Conservation (phyloP, 2,888 invertebrate genomes). For the Cantharis nigra region DNA sequence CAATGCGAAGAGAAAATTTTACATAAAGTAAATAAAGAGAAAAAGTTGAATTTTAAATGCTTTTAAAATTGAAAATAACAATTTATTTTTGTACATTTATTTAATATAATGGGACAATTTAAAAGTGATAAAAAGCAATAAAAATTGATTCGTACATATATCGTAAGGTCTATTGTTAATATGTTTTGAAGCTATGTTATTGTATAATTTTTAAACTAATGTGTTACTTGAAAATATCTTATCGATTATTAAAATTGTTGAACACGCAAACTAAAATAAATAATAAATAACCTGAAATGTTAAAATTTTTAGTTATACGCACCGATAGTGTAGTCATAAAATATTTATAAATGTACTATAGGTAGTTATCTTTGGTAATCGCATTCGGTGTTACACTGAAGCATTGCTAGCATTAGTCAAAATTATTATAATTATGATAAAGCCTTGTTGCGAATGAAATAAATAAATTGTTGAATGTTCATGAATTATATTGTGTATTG, state of each 20-base stretch:
- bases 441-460: neutral
- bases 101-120: neutral
- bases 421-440: neutral
- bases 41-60: neutral
- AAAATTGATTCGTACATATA: neutral
- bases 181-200: neutral
- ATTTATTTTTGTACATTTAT: neutral
- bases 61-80: neutral
- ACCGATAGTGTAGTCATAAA: neutral
- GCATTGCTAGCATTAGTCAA: neutral
- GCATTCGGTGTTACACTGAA: neutral
- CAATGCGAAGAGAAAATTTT: too few relatives aligned
- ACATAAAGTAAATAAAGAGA: too few relatives aligned
- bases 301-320: neutral
- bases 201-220: neutral
- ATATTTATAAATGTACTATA: neutral
- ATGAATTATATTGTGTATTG: slow-evolving; percentile 3
- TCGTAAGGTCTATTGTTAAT: neutral
- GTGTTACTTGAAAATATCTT: neutral
- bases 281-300: neutral
- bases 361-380: neutral
- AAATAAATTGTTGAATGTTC: neutral
- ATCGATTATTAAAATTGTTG: neutral
- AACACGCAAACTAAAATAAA: neutral
- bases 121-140: neutral